Evolutionary conservation across 2,888 invertebrate species (phyloP).

Genomic region (Raillietiella orientalis): DNA sequence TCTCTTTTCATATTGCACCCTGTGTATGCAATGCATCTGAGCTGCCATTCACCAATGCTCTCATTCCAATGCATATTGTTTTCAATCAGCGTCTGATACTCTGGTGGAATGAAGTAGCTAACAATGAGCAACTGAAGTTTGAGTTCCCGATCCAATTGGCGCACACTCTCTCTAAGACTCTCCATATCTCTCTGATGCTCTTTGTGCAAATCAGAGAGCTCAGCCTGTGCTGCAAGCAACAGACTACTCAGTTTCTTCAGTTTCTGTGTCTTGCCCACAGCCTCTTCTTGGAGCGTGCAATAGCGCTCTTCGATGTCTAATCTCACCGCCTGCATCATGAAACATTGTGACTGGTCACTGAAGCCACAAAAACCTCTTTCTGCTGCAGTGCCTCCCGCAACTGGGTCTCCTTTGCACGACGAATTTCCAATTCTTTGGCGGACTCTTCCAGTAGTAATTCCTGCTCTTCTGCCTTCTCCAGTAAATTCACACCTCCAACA

Average conservation of each 20-base stretch:
- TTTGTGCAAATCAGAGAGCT: constrained; percentile 37
- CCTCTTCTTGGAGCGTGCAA: constrained; percentile 76
- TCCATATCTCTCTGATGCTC: constrained; percentile 95
- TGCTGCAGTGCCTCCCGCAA: constrained; percentile 47
- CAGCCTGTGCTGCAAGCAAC: constrained; percentile 38
- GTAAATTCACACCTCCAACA: constrained; percentile 85
- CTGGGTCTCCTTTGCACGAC: constrained; percentile 42
- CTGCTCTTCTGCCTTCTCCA: constrained; percentile 87
- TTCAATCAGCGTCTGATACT: constrained; percentile 61
- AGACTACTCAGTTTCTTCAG: constrained; percentile 59
- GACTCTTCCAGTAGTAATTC: constrained; percentile 60
- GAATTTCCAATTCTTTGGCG: constrained; percentile 39
- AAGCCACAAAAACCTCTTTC: constrained; percentile 27
- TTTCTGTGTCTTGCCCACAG: constrained; percentile 64
- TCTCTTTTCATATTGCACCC: constrained; percentile 95
- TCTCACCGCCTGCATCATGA: constrained; percentile 30
- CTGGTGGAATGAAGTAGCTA: constrained; percentile 68
- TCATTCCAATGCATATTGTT: constrained; percentile 87
- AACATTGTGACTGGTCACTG: background rate
- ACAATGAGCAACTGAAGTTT: constrained; percentile 66
- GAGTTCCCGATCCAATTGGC: constrained; percentile 60
- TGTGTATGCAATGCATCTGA: constrained; percentile 89
- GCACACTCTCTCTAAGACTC: constrained; percentile 64
- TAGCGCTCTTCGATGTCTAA: constrained; percentile 82
- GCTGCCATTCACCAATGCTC: constrained; percentile 92